Conservation (phyloP, 2,113 vertebrate genomes). For the Microtus montanus region DNA sequence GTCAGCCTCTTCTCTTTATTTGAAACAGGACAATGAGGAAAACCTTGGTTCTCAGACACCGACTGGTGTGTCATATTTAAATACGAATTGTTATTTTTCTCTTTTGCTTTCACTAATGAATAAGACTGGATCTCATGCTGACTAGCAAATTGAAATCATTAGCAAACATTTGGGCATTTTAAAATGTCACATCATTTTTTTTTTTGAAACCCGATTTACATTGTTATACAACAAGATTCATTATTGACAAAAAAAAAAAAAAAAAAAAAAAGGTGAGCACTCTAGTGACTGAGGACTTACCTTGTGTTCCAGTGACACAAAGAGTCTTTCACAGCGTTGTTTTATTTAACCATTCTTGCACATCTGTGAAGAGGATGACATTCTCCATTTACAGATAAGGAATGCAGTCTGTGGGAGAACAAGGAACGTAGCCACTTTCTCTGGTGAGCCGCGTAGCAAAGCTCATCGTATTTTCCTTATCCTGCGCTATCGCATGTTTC, state of each 20-base stretch:
- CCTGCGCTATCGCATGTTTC: not conserved
- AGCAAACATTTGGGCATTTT: not conserved
- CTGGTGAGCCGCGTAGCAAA: not conserved
- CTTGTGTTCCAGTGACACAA: not conserved
- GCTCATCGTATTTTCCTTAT: not conserved
- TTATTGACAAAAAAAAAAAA: not conserved
- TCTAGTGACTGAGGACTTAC: not conserved
- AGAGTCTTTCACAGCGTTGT: not conserved
- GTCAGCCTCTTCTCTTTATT: slow-evolving; percentile 7
- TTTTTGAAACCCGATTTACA: not conserved
- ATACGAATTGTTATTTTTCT: slow-evolving; percentile 27
- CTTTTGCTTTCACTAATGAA: not conserved
- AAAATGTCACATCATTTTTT: not conserved
- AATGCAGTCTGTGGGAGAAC: not conserved
- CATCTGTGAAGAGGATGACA: not conserved
- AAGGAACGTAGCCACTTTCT: not conserved
- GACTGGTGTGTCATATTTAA: not conserved
- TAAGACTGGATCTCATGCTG: not conserved
- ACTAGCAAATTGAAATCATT: not conserved
- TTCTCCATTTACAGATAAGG: not conserved
- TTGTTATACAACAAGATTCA: slow-evolving; percentile 27
- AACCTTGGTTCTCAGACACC: not conserved
- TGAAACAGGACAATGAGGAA: slow-evolving; percentile 5
- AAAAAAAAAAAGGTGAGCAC: not conserved
- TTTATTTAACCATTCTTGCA: slow-evolving; percentile 1